phyloP scores from a whole-genome alignment of 2,888 invertebrate genomes.

The Rotaria sp. region DNA sequence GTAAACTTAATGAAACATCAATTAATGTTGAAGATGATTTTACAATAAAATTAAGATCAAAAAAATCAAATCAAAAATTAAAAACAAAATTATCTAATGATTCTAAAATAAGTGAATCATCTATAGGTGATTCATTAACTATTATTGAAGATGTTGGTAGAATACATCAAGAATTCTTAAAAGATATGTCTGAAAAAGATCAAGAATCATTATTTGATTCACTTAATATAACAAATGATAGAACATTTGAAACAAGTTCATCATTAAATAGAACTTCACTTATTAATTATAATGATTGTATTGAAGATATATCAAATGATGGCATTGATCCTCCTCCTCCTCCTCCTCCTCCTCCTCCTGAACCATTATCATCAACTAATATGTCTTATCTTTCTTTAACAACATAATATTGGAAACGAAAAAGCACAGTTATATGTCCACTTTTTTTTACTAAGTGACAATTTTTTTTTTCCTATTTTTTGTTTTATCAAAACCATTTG shows the following conservation, averaged over 20 bases:
- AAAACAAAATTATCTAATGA: not conserved
- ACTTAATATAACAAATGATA: not conserved
- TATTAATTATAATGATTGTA: not conserved
- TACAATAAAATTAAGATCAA: not conserved
- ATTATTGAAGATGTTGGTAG: not conserved
- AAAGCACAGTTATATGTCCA: not conserved
- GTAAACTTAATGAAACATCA: not conserved
- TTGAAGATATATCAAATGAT: constrained; percentile 9
- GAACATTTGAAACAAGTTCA: not conserved
- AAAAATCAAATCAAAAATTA: not conserved
- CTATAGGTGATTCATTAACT: not conserved
- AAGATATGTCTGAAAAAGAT: not conserved
- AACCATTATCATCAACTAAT: not conserved
- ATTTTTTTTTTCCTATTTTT: not conserved
- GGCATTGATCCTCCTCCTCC: not conserved
- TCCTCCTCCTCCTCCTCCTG: not conserved
- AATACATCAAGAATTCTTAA: not conserved
- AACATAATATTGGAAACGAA: not conserved
- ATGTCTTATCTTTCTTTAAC: not conserved
- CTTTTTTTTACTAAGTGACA: not conserved
- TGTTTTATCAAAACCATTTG: not conserved
- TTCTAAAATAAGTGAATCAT: not conserved
- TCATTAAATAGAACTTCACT: not conserved
- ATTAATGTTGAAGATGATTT: not conserved
- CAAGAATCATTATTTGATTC: not conserved